Base-by-base conservation (phyloP, 2,888 invertebrate species). In the Physocephala rufipes region DNA sequence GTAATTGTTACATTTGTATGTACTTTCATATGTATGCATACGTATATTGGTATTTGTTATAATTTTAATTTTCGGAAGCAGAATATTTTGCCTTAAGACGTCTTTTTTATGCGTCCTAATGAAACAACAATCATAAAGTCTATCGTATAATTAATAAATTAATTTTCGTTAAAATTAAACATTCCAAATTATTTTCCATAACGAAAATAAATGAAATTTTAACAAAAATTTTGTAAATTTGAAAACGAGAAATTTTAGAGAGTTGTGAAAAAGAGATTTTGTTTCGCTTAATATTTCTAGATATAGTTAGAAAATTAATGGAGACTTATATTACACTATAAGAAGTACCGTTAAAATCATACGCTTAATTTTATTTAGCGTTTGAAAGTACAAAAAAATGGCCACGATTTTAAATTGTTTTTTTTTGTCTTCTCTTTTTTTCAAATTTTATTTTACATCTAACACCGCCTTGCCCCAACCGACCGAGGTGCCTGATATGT, bases 201-300 rank as follows among this genome's bases (percentile, higher is more conserved):
- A 63, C n/a, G 74, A 76, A 76, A 76, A 76, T 72, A 73, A 75
- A 68, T 70, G 74, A 74, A 75, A 74, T 74, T 72, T 58, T 26
- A 71, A 68, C 67, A 66, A 72, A 70, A 71, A 74, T 67, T 70
- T 64, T 30, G 19, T 26, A 30, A 71, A 58, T 55, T 15, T 58
- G 51, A 71, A 69, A 36, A 63, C 55, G 36, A 36, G 9, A 36
- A 36, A 36, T 7, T 36, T 36, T 4, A 36, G n/a, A n/a, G n/a
- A n/a, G n/a, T n/a, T n/a, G n/a, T n/a, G n/a, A 36, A 36, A 36
- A 36, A 36, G 9, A 36, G 9, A 36, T 36, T 36, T 4, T 36
- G 36, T 36, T 7, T 36, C n/a, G n/a, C 21, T 43, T 24, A 58
- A 49, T 7, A 36, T 36, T 51, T 69, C 59, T 26, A 47, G 28